Conservation (phyloP, 2,888 invertebrate species). For the Agriotes lineatus region DNA sequence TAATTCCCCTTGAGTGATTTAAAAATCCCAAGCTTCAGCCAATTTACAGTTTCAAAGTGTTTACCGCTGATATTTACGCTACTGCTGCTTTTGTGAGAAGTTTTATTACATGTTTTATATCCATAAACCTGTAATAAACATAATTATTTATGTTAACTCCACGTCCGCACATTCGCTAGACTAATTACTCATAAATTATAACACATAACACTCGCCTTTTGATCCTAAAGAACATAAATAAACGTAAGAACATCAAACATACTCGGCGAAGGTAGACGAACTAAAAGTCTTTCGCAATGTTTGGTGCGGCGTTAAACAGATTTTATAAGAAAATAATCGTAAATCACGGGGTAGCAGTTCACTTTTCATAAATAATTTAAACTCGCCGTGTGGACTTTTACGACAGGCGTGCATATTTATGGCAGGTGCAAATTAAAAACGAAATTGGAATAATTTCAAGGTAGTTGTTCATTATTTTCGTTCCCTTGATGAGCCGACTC, state of each 20-base stretch:
- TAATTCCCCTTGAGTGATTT: too few species aligned
- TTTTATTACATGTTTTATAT: conserved; percentile 48
- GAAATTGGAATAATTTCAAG: conserved; percentile 43
- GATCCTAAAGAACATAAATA: conserved; percentile 62
- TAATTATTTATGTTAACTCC: conserved; percentile 59
- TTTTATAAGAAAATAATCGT: conserved; percentile 59
- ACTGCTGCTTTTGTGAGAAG: conserved; percentile 26
- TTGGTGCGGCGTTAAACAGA: conserved; percentile 53
- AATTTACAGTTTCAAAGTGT: too few species aligned
- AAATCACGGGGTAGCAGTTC: conserved; percentile 58
- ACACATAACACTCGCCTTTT: conserved; percentile 63
- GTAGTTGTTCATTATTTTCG: conserved; percentile 35
- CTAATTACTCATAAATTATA: conserved; percentile 64
- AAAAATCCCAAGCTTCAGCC: too few species aligned
- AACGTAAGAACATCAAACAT: conserved; percentile 60
- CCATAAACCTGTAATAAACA: conserved; percentile 58
- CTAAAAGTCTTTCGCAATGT: conserved; percentile 59
- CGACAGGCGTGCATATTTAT: conserved; percentile 51
- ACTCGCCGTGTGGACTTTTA: conserved; percentile 49
- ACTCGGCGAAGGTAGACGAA: conserved; percentile 60
- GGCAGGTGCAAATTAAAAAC: conserved; percentile 46
- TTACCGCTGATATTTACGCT: conserved; percentile 1
- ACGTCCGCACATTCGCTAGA: conserved; percentile 56
- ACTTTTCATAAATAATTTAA: conserved; percentile 52
- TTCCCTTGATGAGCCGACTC: conserved; percentile 44